phyloP scores from a whole-genome alignment of 2,113 vertebrate genomes.

The Ivindomyrus marchei region DNA sequence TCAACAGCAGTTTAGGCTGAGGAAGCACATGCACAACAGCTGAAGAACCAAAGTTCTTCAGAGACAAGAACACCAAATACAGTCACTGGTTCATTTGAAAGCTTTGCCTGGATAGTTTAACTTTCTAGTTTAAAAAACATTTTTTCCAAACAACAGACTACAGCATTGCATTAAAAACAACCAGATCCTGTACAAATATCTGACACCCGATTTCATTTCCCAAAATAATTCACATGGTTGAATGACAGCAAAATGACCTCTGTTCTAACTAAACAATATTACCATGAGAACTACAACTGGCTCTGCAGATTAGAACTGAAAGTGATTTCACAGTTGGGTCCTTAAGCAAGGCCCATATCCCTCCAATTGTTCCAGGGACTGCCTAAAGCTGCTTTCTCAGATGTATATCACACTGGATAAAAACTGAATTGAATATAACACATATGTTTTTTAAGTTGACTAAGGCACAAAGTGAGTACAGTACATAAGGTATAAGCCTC shows the following conservation, averaged over 20 bases:
- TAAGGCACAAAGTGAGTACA: neutral
- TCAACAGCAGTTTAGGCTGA: neutral
- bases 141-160: neutral
- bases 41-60: neutral
- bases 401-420: neutral
- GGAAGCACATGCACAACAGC: neutral
- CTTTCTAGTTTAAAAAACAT: neutral
- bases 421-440: neutral
- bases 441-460: neutral
- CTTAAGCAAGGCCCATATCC: neutral
- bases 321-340: neutral
- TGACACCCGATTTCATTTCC: neutral
- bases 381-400: neutral
- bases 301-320: neutral
- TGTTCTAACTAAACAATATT: neutral
- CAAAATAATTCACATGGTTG: neutral
- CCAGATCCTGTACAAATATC: neutral
- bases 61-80: neutral
- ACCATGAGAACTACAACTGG: neutral
- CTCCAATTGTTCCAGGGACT: neutral
- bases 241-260: neutral
- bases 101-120: neutral
- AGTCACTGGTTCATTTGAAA: neutral
- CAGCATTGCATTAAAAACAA: neutral
- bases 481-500: neutral